Percentiles rank a stretch among this genome's conserved stretches.
Evolutionary conservation across 2,113 vertebrate species (phyloP).

Genomic region (Ameiurus melas): DNA sequence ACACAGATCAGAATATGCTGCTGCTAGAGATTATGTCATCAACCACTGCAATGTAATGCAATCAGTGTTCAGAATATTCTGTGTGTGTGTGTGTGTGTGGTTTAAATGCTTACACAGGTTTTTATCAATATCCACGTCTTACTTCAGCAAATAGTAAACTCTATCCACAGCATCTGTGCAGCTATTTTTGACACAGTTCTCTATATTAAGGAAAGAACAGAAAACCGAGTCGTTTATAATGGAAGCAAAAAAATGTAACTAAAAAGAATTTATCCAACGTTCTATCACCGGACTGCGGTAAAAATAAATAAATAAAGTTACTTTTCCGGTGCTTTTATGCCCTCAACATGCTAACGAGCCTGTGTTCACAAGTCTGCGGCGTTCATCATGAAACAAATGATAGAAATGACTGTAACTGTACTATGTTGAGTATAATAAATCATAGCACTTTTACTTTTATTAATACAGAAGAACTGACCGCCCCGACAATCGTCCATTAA

Average conservation of each 20-base stretch:
- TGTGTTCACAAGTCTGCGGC: not conserved
- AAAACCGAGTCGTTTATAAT: not conserved
- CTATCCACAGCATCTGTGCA: too few relatives aligned
- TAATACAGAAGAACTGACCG: not conserved
- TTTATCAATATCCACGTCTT: not conserved
- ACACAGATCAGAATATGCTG: conserved; percentile 24
- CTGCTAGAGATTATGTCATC: conserved; percentile 39
- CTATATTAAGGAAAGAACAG: not conserved
- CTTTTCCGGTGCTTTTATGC: not conserved
- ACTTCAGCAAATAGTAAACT: not conserved
- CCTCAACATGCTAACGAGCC: not conserved
- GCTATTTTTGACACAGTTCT: not conserved
- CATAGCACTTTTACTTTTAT: not conserved
- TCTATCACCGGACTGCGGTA: too few relatives aligned
- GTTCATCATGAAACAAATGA: too few relatives aligned
- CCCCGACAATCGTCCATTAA: not conserved
- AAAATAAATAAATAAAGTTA: too few relatives aligned
- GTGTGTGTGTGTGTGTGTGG: not conserved
- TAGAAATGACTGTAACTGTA: too few relatives aligned
- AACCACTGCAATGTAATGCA: conserved; percentile 19
- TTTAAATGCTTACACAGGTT: not conserved
- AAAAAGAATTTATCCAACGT: too few relatives aligned
- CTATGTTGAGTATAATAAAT: not conserved
- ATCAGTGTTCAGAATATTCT: conserved; percentile 14
- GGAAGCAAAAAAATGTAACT: not conserved